Conservation (phyloP, 1,140 invertebrate species). For the Atta texana region DNA sequence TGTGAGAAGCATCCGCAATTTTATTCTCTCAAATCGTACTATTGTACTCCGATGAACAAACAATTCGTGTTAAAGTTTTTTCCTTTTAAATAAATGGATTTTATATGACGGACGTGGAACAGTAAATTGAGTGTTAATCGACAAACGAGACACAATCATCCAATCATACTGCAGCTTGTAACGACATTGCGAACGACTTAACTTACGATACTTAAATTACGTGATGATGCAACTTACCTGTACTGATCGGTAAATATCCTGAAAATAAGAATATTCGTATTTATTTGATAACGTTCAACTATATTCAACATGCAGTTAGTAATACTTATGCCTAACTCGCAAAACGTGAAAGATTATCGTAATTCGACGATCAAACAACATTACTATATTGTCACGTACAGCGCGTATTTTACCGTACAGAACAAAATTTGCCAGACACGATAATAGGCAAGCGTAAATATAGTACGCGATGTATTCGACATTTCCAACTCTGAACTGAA, state of each 20-base stretch:
- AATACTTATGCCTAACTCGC: slow-evolving; percentile 70
- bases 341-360: slow-evolving; percentile 35
- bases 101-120: neutral
- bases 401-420: neutral
- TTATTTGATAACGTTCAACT: slow-evolving; percentile 82
- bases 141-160: slow-evolving; percentile 12
- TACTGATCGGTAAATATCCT: slow-evolving; percentile 85
- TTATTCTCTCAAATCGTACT: neutral
- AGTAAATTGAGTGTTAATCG: slow-evolving; percentile 17
- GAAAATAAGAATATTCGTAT: slow-evolving; percentile 83
- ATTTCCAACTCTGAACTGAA: neutral
- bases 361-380: slow-evolving; percentile 22
- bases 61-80: slow-evolving; percentile 1
- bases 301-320: slow-evolving; percentile 80
- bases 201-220: slow-evolving; percentile 77
- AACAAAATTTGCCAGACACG: slow-evolving; percentile 13
- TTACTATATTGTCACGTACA: neutral
- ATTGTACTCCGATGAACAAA: neutral
- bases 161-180: slow-evolving; percentile 64
- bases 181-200: slow-evolving; percentile 66
- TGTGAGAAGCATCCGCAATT: slow-evolving; percentile 32
- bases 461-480: neutral
- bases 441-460: slow-evolving; percentile 4
- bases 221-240: slow-evolving; percentile 83
- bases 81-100: neutral